These are phyloP conservation scores for Rhinichthys klamathensis DNA, from an alignment of 2,113 vertebrate genomes.

Conservation along the genomic window DNA sequence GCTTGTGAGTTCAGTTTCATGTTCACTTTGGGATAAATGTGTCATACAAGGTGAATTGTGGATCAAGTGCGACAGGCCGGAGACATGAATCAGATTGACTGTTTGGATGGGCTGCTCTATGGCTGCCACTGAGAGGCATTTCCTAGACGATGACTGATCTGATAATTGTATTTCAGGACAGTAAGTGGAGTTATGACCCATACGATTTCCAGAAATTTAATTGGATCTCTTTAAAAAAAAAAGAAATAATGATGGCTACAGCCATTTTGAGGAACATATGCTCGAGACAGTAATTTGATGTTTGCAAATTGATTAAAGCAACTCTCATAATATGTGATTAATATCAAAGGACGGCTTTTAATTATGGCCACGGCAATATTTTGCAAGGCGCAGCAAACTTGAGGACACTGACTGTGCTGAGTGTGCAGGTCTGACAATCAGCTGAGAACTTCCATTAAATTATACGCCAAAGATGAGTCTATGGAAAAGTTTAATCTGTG, in stretches of 20 bases:
- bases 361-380: slow-evolving; percentile 16
- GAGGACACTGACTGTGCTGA: slow-evolving; percentile 35
- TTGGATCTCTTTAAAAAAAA: slow-evolving; percentile 37
- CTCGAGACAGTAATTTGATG: slow-evolving; percentile 43
- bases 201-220: slow-evolving; percentile 50
- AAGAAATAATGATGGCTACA: slow-evolving; percentile 27
- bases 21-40: slow-evolving; percentile 13
- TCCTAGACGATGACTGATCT: slow-evolving; percentile 21
- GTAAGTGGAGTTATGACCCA: slow-evolving; percentile 42
- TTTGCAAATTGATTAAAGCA: slow-evolving; percentile 51
- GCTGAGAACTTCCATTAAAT: neutral
- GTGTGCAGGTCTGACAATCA: slow-evolving; percentile 38
- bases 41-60: neutral
- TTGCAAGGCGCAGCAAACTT: neutral
- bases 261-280: slow-evolving; percentile 42
- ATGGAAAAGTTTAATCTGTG: neutral
- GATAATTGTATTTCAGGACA: slow-evolving; percentile 35
- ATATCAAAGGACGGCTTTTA: slow-evolving; percentile 41
- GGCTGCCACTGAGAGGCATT: slow-evolving; percentile 27
- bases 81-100: slow-evolving; percentile 25
- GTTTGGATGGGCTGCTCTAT: slow-evolving; percentile 24
- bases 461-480: neutral
- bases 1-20: neutral
- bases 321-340: slow-evolving; percentile 45
- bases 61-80: neutral